Percentiles rank a stretch among this genome's conserved stretches.
Evolutionary conservation across 1,140 invertebrate species (phyloP).

Genomic region (Thereuonema tuberculata): DNA sequence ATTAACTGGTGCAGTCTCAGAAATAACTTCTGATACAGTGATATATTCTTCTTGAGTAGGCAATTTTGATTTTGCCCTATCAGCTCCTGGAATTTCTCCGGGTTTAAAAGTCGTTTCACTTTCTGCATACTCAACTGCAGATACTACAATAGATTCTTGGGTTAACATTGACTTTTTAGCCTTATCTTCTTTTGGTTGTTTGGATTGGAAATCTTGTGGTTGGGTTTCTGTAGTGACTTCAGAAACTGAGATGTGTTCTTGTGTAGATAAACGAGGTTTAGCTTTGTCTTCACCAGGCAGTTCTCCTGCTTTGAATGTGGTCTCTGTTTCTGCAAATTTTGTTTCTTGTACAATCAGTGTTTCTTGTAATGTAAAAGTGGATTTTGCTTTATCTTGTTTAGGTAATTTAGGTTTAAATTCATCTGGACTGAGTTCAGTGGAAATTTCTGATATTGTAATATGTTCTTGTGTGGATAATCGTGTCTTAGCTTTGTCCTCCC

Average conservation of each 20-base stretch:
- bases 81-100: constrained; percentile 11
- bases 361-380: neutral
- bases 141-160: neutral
- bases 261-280: constrained; percentile 9
- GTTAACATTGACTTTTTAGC: neutral
- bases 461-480: constrained; percentile 13
- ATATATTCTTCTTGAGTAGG: neutral
- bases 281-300: constrained; percentile 2
- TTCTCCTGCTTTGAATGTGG: neutral
- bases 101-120: constrained; percentile 14
- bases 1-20: constrained; percentile 18
- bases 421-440: constrained; percentile 7
- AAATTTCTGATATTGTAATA: constrained; percentile 9
- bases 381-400: neutral
- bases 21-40: constrained; percentile 7
- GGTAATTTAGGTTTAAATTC: neutral
- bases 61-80: constrained; percentile 5
- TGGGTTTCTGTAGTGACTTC: constrained; percentile 19
- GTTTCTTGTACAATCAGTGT: neutral
- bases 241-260: constrained; percentile 16
- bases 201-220: constrained; percentile 16
- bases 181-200: neutral
- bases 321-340: neutral
- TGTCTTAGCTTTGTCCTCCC: constrained; percentile 11
- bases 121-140: neutral